phyloP scores from a whole-genome alignment of 2,113 vertebrate genomes.

The Aleadryas rufinucha region DNA sequence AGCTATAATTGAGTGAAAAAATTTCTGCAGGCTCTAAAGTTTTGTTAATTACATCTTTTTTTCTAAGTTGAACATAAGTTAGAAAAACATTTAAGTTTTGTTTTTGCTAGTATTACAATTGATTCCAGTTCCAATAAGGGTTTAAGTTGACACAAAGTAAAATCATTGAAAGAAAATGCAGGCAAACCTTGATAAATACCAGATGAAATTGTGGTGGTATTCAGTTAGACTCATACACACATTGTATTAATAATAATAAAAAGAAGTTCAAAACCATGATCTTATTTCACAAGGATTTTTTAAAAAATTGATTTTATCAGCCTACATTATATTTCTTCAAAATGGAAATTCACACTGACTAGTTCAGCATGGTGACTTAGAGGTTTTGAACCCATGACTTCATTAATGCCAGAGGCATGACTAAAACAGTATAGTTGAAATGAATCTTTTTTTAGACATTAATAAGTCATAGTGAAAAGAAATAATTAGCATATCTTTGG shows the following conservation, averaged over 20 bases:
- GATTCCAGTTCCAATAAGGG: constrained; percentile 44
- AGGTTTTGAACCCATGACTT: constrained; percentile 29
- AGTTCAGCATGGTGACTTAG: constrained; percentile 3
- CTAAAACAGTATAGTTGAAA: constrained; percentile 21
- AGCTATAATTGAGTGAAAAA: constrained; percentile 18
- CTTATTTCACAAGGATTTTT: constrained; percentile 55
- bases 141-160: constrained; percentile 62
- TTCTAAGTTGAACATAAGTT: constrained; percentile 7
- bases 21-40: constrained; percentile 6
- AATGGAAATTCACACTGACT: constrained; percentile 35
- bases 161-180: constrained; percentile 57
- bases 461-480: constrained; percentile 15
- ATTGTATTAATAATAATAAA: constrained; percentile 66
- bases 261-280: constrained; percentile 60
- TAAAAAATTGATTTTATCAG: constrained; percentile 25
- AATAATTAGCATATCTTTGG: constrained; percentile 49
- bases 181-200: constrained; percentile 61
- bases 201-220: constrained; percentile 51
- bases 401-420: constrained; percentile 31
- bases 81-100: constrained; percentile 42
- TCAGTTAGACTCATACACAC: constrained; percentile 40
- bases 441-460: constrained; percentile 31
- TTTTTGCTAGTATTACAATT: constrained; percentile 48
- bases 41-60: constrained; percentile 28
- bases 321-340: constrained; percentile 25